Evolutionary conservation across 2,797 vertebrate species (phyloP).

Genomic region (Antrozous pallidus): DNA sequence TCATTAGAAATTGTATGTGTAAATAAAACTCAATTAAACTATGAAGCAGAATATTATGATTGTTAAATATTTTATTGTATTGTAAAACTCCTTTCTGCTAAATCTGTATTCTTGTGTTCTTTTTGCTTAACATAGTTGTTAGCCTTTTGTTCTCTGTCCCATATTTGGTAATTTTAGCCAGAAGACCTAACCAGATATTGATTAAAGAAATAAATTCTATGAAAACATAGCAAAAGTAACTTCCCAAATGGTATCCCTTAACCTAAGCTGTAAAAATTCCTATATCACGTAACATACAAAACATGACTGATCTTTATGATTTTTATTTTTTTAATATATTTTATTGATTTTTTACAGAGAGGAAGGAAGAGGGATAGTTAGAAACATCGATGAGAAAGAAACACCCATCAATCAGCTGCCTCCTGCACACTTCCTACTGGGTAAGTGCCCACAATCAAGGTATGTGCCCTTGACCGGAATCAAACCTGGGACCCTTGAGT

Average conservation of each 20-base stretch:
- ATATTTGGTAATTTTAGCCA: not conserved
- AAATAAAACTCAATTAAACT: not conserved
- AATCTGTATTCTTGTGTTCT: not conserved
- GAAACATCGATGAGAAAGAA: no score
- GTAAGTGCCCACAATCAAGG: no score
- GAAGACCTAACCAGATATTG: not conserved
- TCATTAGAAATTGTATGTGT: not conserved
- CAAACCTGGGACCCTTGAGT: no score
- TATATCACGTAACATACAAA: not conserved
- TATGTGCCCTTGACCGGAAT: no score
- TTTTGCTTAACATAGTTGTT: not conserved
- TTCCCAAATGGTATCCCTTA: not conserved
- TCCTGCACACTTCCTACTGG: no score
- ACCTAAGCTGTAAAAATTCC: not conserved
- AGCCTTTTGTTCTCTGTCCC: not conserved
- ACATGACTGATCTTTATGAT: not conserved
- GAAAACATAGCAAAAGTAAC: constrained; percentile 19
- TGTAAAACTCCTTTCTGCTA: not conserved
- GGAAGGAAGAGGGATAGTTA: no score
- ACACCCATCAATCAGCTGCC: no score
- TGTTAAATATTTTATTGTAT: not conserved
- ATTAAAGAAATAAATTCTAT: not conserved
- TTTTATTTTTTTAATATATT: not conserved
- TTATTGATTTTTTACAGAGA: no score
- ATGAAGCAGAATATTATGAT: not conserved